phyloP scores from a whole-genome alignment of 2,797 vertebrate genomes.

The Melanogrammus aeglefinus region DNA sequence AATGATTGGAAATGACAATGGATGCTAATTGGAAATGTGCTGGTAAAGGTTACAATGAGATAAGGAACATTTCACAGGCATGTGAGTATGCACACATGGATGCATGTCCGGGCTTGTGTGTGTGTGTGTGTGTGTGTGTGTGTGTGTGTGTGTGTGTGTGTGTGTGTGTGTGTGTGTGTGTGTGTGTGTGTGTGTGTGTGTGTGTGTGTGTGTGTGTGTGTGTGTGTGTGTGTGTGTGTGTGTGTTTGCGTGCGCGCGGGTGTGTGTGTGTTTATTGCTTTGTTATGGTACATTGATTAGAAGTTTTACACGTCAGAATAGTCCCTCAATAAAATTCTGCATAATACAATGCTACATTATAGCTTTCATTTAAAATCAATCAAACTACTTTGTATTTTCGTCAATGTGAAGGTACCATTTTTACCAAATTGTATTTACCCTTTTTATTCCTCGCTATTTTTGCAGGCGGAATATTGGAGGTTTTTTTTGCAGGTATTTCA shows the following conservation, averaged over 20 bases:
- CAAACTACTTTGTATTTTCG: not conserved
- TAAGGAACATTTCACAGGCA: not conserved
- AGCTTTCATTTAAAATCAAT: not conserved
- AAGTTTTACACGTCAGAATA: not conserved
- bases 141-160: slow-evolving; percentile 3
- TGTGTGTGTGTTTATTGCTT: slow-evolving; percentile 2
- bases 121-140: slow-evolving; percentile 2
- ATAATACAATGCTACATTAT: not conserved
- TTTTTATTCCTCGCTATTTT: not conserved
- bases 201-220: not conserved
- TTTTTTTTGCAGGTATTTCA: not conserved
- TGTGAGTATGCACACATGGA: not conserved
- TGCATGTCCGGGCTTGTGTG: not conserved
- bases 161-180: not conserved
- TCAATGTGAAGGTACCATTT: not conserved
- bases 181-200: slow-evolving; percentile 7
- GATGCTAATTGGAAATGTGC: not conserved
- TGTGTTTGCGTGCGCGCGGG: not conserved
- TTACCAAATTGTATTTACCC: not conserved
- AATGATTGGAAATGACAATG: not conserved
- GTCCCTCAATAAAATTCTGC: not conserved
- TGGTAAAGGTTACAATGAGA: not conserved
- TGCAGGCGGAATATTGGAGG: too few relatives aligned
- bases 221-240: not conserved
- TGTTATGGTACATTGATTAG: not conserved